Conservation (phyloP, 2,797 vertebrate genomes). For the Chelidonichthys spinosus region DNA sequence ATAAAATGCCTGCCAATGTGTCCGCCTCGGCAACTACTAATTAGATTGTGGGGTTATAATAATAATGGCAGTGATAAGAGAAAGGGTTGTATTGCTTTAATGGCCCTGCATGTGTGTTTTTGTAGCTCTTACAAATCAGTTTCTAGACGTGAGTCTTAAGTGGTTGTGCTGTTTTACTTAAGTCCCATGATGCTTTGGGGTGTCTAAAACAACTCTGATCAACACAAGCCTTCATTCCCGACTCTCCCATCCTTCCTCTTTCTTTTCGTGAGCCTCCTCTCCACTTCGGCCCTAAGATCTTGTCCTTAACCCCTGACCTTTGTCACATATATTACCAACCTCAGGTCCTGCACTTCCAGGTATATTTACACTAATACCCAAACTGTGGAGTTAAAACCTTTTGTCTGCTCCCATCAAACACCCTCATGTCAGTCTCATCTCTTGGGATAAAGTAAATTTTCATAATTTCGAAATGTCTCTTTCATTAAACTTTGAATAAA, state of each 20-base stretch:
- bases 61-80: conserved; percentile 78
- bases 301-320: conserved; percentile 19
- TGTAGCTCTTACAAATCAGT: conserved; percentile 64
- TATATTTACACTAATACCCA: neutral
- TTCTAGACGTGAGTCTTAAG: conserved; percentile 50
- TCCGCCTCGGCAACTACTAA: conserved; percentile 73
- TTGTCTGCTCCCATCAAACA: neutral
- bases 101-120: conserved; percentile 62
- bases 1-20: conserved; percentile 73
- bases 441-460: neutral
- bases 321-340: neutral
- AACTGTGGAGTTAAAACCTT: neutral
- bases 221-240: conserved; percentile 31
- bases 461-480: conserved; percentile 11
- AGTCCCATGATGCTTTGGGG: conserved; percentile 54
- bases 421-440: too few species aligned
- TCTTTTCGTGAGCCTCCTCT: conserved; percentile 18
- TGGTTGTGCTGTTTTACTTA: conserved; percentile 62
- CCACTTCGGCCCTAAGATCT: conserved; percentile 12
- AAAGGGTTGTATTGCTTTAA: conserved; percentile 66
- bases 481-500: conserved; percentile 17
- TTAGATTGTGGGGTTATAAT: conserved; percentile 73
- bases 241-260: conserved; percentile 13
- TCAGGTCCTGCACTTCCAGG: neutral
- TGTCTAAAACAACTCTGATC: conserved; percentile 66